Conservation (phyloP, 2,113 vertebrate species). For the Paedocypris sp. region DNA sequence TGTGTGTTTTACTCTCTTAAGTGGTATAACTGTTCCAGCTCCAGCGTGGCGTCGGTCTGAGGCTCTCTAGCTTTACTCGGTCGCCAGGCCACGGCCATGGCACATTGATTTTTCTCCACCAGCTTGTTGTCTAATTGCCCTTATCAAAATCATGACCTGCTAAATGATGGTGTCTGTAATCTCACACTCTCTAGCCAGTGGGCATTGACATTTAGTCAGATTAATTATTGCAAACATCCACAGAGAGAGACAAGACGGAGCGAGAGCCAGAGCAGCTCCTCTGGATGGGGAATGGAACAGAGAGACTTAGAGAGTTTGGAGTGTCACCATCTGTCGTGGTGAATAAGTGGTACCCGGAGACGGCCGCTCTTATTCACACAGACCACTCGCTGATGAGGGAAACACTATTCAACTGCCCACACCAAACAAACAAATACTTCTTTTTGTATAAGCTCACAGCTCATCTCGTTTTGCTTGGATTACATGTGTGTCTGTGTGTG, state of each 20-base stretch:
- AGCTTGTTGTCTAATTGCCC: slow-evolving; percentile 59
- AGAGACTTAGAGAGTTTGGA: slow-evolving; percentile 4
- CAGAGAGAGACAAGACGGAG: slow-evolving; percentile 27
- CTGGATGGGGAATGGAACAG: neutral
- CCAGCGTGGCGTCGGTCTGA: neutral
- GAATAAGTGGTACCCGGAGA: slow-evolving; percentile 12
- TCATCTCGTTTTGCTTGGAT: neutral
- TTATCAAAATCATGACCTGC: slow-evolving; percentile 58
- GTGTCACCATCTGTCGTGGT: slow-evolving; percentile 1
- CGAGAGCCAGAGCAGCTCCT: neutral
- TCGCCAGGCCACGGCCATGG: slow-evolving; percentile 6
- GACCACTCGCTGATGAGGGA: neutral
- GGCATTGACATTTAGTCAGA: slow-evolving; percentile 58
- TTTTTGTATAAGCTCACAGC: neutral
- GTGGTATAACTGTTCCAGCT: neutral
- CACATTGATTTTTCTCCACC: slow-evolving; percentile 51
- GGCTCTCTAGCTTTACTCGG: neutral
- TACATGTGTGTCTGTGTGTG: neutral
- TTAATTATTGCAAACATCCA: slow-evolving; percentile 52
- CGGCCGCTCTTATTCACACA: slow-evolving; percentile 4
- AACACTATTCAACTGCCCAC: slow-evolving; percentile 1
- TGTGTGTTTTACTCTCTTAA: neutral
- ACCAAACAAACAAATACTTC: neutral
- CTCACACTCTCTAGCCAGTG: slow-evolving; percentile 42
- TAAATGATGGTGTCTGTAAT: slow-evolving; percentile 54